Base-by-base conservation (phyloP, 30 jellyfish, hydroid and myxozoan species). In the Chrysaora quinquecirrha region DNA sequence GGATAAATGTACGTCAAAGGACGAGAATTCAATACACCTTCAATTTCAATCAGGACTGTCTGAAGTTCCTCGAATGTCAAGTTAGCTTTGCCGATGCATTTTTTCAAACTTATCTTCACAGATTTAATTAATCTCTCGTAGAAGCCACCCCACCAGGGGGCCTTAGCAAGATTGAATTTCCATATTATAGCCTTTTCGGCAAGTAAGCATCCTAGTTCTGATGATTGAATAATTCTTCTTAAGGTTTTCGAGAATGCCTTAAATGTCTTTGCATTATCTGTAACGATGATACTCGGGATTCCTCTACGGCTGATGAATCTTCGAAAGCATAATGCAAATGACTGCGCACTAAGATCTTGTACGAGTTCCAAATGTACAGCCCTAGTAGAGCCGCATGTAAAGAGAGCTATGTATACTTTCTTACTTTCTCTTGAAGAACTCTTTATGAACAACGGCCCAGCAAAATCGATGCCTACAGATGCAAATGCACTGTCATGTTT, bases 361-460 rank as follows among this genome's bases (percentile, higher is more conserved):
- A 67, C 95, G 20, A 85, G 63, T 30, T 85, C 96, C 30, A 85
- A 46, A 65, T 85, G 96, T n/a, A 76, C 63, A n/a, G 88, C 96
- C 11, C 95, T 24, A 33, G 68, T 54, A 2, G 80, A 19, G 30
- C 78, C 80, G 63, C 96, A 85, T 14, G 95, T 85, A 49, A 85
- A 78, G 46, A 78, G 34, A 25, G 76, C 71, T 4, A 54, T 27
- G 48, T 78, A 76, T 1, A 35, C 89, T 47, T 85, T 85, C 77
- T 64, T 64, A 29, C 34, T 21, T 24, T 21, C 49, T 21, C 77
- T 56, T 11, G 77, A 64, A 21, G 77, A 21, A 21, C 27, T 29
- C 30, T 30, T 23, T n/a, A 64, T 30, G 52, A 64, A 64, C 52
- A 64, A 30, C 23, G 77, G 54, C 22, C 77, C 77, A 12, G 77